Base-by-base conservation (phyloP, 2,888 invertebrate species). In the Drosophila leonis region DNA sequence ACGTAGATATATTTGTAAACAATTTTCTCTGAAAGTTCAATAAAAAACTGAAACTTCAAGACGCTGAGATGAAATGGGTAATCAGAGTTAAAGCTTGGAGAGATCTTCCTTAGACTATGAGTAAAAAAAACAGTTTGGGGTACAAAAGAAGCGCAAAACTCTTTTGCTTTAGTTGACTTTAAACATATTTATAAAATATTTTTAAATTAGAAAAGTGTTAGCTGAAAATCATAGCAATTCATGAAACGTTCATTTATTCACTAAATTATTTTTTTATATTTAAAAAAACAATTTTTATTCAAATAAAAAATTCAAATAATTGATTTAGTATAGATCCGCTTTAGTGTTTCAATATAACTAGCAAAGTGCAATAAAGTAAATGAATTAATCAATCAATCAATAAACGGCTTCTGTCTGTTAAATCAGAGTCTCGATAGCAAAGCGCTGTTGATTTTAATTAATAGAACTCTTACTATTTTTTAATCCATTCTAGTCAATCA, bases 401-500 rank as follows among this genome's bases (percentile, higher is more conserved):
- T 9, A 15, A 9, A 9, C 15, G 15, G 20, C 15, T 33, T 52
- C 20, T 24, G 18, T 10, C 8, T 0, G n/a, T 29, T 39, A 41
- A 29, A 41, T 29, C n/a, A 18, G 6, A 8, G 29, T 31, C 51
- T 13, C 20, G 8, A 33, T 18, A 7, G 7, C 13, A 20, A 41
- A 41, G 29, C 20, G 13, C 27, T 31, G 41, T 39, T 41, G 41
- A 15, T 37, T 29, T 37, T 55, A 55, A 55, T 55, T 55, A 55
- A 41, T 41, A 41, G 29, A 55, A 55, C 18, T n/a, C 24, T 6
- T 52, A 37, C 24, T 13, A 24, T 15, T 37, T 52, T 55, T 55
- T 39, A 20, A 55, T 31, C 29, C 55, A 3, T 31, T 20, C 33
- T 31, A 39, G 46, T 35, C 67, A 49, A 67, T 67, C 67, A 67